phyloP scores from a whole-genome alignment of 2,888 invertebrate genomes.

The Dryomyza anilis region DNA sequence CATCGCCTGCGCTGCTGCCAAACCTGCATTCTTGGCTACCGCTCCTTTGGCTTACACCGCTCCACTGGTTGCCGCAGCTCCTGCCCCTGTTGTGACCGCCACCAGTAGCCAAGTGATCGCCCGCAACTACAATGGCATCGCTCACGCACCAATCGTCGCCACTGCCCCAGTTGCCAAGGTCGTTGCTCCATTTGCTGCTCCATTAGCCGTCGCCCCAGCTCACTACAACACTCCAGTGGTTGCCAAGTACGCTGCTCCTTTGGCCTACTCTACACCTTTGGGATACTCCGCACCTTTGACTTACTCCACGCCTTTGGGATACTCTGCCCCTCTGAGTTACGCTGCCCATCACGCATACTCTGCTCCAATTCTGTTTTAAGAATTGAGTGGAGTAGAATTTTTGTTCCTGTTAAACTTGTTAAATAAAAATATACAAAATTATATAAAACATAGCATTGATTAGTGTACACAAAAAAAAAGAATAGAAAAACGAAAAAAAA shows the following conservation, averaged over 20 bases:
- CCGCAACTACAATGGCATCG: constrained; percentile 31
- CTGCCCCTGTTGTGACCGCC: constrained; percentile 42
- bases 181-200: no score
- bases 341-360: constrained; percentile 4
- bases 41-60: constrained; percentile 34
- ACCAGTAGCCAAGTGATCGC: constrained; percentile 29
- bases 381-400: no score
- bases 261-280: constrained; percentile 16
- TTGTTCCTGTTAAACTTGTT: no score
- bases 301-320: constrained; percentile 11
- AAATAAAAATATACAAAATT: not conserved
- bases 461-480: not conserved
- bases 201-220: not conserved
- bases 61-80: constrained; percentile 31
- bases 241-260: constrained; percentile 6
- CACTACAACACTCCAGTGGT: constrained; percentile 10
- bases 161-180: constrained; percentile 8
- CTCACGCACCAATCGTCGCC: constrained; percentile 28
- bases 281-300: constrained; percentile 14
- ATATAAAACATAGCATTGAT: not conserved
- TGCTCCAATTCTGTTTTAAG: not conserved
- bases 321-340: constrained; percentile 7
- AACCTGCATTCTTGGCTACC: constrained; percentile 42
- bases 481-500: not conserved
- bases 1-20: constrained; percentile 44